Evolutionary conservation across 2,113 vertebrate genomes (phyloP), one percentile per base, ranked within the genome.

Genomic region (Isichthys henryi): DNA sequence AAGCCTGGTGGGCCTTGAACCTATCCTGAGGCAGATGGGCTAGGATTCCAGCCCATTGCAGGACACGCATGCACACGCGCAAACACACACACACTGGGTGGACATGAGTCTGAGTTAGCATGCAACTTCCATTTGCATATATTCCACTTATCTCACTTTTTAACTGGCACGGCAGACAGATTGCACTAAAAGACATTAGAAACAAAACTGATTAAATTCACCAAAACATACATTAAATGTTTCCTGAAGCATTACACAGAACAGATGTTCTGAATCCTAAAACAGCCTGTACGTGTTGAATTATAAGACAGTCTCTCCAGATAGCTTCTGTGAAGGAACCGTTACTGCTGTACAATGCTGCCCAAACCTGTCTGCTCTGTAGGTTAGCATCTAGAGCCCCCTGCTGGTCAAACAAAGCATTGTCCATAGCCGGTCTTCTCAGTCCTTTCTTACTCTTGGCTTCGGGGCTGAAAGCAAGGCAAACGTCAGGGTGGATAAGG

Each of bases 361-460:
- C 39, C 13, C 48, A 21, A 48, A 62, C 83, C 77, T 49, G 66
- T 45, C 87, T 23, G 56, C 13, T 35, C 82, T 43, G 87, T 87
- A 89, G 84, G 48, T 90, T 87, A 39, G 52, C 84, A 82, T 77
- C 77, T 70, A 89, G 66, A 70, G 89, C 91, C 92, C 90, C 27
- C 92, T 92, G 88, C 90, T 92, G 93, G 90, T 88, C 53, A 58
- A 13, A 88, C n/a, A 46, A 19, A 56, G 49, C 89, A 7, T 31
- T 86, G 87, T 87, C 66, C 62, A 43, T 21, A 70, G 62, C 56
- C 15, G 2, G 62, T 92, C 93, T 49, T 56, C 89, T 93, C 87
- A 94, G 58, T 97, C 96, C 89, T 97, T 98, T 90, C 97, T 96
- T 56, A 96, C 95, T 95, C 97, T 98, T 31, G 97, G 97, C 92